phyloP scores from a whole-genome alignment of 2,888 invertebrate genomes.

The Candidula unifasciata region DNA sequence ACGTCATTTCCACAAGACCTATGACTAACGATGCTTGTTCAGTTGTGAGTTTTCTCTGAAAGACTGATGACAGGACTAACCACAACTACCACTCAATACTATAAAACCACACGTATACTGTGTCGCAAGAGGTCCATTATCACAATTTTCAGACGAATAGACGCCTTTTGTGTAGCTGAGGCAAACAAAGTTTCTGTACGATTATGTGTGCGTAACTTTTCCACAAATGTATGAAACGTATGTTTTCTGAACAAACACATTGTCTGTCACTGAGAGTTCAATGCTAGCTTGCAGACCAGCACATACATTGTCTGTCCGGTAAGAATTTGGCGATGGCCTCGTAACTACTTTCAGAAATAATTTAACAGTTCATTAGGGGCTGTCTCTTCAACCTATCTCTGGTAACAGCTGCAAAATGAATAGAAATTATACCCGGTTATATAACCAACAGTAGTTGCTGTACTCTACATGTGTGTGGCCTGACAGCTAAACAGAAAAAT shows the following conservation, averaged over 20 bases:
- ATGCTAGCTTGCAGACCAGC: not conserved
- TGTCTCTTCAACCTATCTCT: not conserved
- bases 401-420: not conserved
- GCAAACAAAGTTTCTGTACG: not conserved
- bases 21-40: too few relatives aligned
- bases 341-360: not conserved
- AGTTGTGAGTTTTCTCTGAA: not conserved
- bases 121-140: not conserved
- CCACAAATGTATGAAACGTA: conserved; percentile 40
- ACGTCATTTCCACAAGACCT: too few relatives aligned
- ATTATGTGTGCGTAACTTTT: conserved; percentile 38
- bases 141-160: not conserved
- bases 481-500: too few relatives aligned
- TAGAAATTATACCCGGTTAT: not conserved
- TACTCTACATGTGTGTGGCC: too few relatives aligned
- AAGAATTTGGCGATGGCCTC: not conserved
- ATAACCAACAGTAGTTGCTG: too few relatives aligned
- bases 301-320: not conserved
- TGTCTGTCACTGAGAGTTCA: conserved; percentile 38
- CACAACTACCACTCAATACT: not conserved
- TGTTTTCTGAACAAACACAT: conserved; percentile 46
- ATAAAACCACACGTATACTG: conserved; percentile 5
- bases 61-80: not conserved
- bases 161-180: not conserved
- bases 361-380: too few relatives aligned